Percentiles rank a stretch among this genome's conserved stretches.
phyloP scores from a whole-genome alignment of 1,140 invertebrate species.

The Drosophila jambulina region DNA sequence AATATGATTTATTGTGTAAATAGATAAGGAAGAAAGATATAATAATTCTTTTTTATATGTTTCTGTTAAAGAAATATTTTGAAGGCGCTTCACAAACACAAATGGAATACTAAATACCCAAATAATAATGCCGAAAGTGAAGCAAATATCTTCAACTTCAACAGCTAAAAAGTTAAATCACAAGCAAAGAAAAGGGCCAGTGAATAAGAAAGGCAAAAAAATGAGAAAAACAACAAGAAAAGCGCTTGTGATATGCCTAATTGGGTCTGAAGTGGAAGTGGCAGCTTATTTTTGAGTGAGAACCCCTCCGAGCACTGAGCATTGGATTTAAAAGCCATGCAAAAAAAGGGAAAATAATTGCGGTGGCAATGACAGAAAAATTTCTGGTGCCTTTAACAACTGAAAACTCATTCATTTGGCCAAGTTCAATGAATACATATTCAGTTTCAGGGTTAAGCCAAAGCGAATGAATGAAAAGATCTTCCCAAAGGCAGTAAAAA shows the following conservation, averaged over 20 bases:
- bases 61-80: not conserved
- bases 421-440: slow-evolving; percentile 21
- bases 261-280: slow-evolving; percentile 13
- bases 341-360: slow-evolving; percentile 1
- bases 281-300: slow-evolving; percentile 9
- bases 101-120: slow-evolving; percentile 4
- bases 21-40: not conserved
- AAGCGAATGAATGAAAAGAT: slow-evolving; percentile 3
- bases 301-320: not conserved
- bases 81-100: not conserved
- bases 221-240: not conserved
- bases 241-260: slow-evolving; percentile 3
- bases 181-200: not conserved
- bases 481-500: slow-evolving; percentile 18
- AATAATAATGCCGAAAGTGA: not conserved
- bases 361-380: slow-evolving; percentile 25
- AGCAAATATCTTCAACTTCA: slow-evolving; percentile 2
- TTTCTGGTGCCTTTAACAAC: not conserved
- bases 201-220: not conserved
- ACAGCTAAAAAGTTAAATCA: slow-evolving; percentile 9
- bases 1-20: not conserved
- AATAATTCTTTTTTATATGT: not conserved
- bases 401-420: slow-evolving; percentile 4
- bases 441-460: not conserved
- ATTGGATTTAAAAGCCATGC: not conserved